Evolutionary conservation across 2,113 vertebrate species (phyloP), one percentile per base, ranked within the genome.

Genomic region (Limnothrissa miodon): DNA sequence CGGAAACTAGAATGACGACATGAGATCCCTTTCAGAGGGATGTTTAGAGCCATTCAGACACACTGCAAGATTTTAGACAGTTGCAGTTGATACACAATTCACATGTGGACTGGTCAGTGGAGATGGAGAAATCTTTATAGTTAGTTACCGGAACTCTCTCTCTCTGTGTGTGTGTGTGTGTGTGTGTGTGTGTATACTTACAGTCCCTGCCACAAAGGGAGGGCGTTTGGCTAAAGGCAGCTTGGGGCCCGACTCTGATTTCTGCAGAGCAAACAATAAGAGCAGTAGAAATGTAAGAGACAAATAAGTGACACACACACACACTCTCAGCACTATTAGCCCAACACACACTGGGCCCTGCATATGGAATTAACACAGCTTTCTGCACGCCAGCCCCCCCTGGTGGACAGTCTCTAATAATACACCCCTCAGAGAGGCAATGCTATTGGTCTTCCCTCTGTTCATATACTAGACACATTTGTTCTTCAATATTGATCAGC

Each of bases 131-230:
- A n/a, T n/a, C n/a, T n/a, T n/a, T n/a, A n/a, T n/a, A n/a, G n/a
- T n/a, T n/a, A n/a, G n/a, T n/a, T n/a, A n/a, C n/a, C n/a, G n/a
- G n/a, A n/a, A n/a, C n/a, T n/a, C n/a, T n/a, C n/a, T n/a, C n/a
- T n/a, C n/a, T n/a, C n/a, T 56, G 53, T 36, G 66, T 74, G 66
- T 36, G n/a, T 29, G n/a, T 25, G 25, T 29, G 66, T 33, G 29
- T 70, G 29, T 36, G 9, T 70, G 1, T 4, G 33, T 74, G 66
- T 74, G 66, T 74, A 11, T 74, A 74, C 66, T 74, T 74, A 74
- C 66, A 74, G 66, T 74, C 33, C 66, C 66, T 36, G 66, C 66
- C 66, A 74, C 66, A 74, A 74, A 74, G 2, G 66, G 66, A 39
- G 66, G 66, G 15, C 66, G 66, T 36, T 17, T 74, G 66, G 66